Conservation (phyloP, 2,888 invertebrate genomes). For the Tanytarsus gracilentus region DNA sequence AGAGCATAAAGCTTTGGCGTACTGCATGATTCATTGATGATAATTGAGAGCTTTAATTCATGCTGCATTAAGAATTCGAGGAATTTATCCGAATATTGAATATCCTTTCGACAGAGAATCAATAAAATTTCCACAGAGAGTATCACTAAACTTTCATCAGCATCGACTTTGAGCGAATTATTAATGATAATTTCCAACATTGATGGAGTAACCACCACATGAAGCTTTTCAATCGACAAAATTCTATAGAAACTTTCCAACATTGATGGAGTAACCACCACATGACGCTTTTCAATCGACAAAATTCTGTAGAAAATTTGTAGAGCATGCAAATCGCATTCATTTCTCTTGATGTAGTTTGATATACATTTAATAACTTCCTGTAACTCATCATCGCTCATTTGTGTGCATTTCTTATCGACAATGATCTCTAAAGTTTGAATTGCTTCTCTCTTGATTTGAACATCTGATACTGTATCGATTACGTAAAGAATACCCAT, state of each 20-base stretch:
- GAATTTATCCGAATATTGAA: no score
- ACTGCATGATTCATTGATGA: not conserved
- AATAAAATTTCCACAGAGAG: no score
- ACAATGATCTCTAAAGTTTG: constrained; percentile 35
- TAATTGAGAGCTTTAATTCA: not conserved
- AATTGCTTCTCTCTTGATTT: constrained; percentile 37
- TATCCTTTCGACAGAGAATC: no score
- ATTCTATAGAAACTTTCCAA: not conserved
- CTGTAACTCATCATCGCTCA: not conserved
- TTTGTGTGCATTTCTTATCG: not conserved
- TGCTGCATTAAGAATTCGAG: not conserved
- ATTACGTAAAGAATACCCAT: constrained; percentile 37
- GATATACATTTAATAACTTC: not conserved
- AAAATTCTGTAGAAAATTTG: not conserved
- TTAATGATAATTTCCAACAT: not conserved
- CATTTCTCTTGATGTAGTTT: not conserved
- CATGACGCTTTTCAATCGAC: no score
- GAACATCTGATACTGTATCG: constrained; percentile 30
- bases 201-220: no score
- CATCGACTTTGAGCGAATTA: not conserved
- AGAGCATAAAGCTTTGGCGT: not conserved
- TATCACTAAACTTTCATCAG: no score
- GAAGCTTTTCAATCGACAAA: not conserved
- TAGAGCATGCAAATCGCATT: not conserved
- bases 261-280: no score